Base-by-base conservation (phyloP, 2,888 invertebrate genomes). In the Apocheima hispidaria region DNA sequence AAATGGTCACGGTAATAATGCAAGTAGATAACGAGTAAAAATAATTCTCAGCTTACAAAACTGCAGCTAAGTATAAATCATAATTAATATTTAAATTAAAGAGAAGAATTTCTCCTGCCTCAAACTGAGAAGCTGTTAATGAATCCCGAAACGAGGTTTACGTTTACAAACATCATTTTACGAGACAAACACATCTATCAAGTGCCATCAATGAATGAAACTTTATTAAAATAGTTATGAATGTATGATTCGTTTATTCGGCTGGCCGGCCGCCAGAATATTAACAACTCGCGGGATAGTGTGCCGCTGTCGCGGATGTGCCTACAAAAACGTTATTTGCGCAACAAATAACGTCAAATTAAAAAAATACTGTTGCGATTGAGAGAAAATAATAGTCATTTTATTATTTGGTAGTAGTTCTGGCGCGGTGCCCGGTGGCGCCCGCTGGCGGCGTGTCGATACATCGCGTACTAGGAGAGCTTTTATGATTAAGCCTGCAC, bases 161-260 rank as follows among this genome's bases (percentile, higher is more conserved):
- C 70, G 63, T 64, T 63, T 59, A 53, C 51, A 69, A 65, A 68
- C 66, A 63, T 49, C 14, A 59, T 20, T 68, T 65, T 61, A 59
- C 43, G 61, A 63, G 48, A 63, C 49, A 63, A 60, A 66, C 41
- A 48, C 61, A 70, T 74, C 73, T 70, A 71, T 75, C 74, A 72
- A 72, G 53, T 65, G 56, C 69, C 59, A 64, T 71, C 71, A 75
- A 75, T 79, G 76, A 77, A 70, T 70, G 68, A 68, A 69, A 68
- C 61, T 58, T 55, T 58, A 68, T 71, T 63, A 74, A 68, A 71
- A n/a, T n/a, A n/a, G n/a, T n/a, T 26, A 23, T 2, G 23, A 69
- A 66, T 65, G 69, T 68, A 62, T 57, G 61, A 60, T 40, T 59
- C 58, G 60, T 60, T 66, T 58, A 58, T 62, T 43, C 43, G 33